A percentile compares a stretch with the other conserved stretches of the same genome.
Conservation (phyloP, 2,888 invertebrate genomes). For the Aphidoletes aphidimyza region DNA sequence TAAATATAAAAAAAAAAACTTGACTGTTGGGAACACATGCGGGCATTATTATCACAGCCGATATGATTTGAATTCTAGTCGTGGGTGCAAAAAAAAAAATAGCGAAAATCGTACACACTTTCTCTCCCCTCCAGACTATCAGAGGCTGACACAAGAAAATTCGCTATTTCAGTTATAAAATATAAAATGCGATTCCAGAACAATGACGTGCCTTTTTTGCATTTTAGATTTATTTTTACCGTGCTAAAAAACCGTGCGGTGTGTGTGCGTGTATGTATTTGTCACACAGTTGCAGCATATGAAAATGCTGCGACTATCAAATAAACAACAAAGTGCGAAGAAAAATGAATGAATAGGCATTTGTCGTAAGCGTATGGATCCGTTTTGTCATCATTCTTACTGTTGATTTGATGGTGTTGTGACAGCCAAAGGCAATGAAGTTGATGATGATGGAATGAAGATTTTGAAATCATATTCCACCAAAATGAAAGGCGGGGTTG, state of each 20-base stretch:
- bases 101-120: background rate
- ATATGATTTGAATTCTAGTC: background rate
- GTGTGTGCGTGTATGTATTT: too few species aligned
- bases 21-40: background rate
- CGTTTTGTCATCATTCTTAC: background rate
- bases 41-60: conserved; percentile 6
- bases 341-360: conserved; percentile 29
- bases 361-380: background rate
- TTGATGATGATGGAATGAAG: conserved; percentile 27
- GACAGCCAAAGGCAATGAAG: conserved; percentile 40
- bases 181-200: background rate
- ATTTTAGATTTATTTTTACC: conserved; percentile 31
- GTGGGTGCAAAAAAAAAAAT: conserved; percentile 35
- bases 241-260: background rate
- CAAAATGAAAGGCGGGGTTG: too few species aligned
- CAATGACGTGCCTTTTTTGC: background rate
- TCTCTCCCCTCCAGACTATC: background rate
- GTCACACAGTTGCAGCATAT: background rate
- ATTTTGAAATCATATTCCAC: background rate
- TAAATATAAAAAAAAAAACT: too few species aligned
- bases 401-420: conserved; percentile 28
- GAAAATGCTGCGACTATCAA: background rate
- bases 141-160: background rate
- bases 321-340: background rate
- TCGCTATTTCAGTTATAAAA: conserved; percentile 30